Evolutionary conservation across 2,888 invertebrate genomes (phyloP), one percentile per base, ranked within the genome.

Genomic region (Andrena praecox): DNA sequence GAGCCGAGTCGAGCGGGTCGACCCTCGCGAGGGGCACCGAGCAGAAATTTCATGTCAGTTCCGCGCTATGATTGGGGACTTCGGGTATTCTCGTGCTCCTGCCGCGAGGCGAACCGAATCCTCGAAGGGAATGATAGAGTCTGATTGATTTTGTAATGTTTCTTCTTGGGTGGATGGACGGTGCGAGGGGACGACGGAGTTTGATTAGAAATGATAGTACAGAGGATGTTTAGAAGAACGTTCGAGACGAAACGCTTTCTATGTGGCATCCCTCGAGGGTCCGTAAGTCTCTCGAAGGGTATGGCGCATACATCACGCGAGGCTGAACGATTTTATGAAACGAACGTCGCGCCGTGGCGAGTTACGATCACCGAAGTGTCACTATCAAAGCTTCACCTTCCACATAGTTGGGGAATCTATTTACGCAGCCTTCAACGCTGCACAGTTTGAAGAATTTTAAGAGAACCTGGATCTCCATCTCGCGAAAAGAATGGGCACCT

Each of bases 261-360:
- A 2, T 1, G 3, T 0, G n/a, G 3, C 2, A 50, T 54, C 42
- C 7, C 10, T 6, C 10, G 2, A 67, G 20, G 29, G 29, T 73
- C 7, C n/a, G 12, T n/a, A 63, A 64, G 54, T 63, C 52, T 64
- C 27, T 6, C 16, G 20, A 63, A 12, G 27, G 16, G 4, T 2
- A 20, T 5, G 2, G 27, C 33, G 50, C 27, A 27, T 63, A 33
- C 35, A 64, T 72, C 29, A 56, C 42, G 54, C 0, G 20, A 73
- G n/a, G 54, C 64, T 29, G 35, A 73, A 64, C 64, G 35, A 73
- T 73, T 73, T 56, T 35, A 73, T 24, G 35, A 54, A 63, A 52
- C 33, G 33, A 54, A 29, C 54, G 64, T 35, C 20, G 2, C 54
- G 64, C 29, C 20, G 2, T 6, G 33, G 6, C n/a, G 12, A 33